These are phyloP conservation scores for Melanitta fusca DNA, from an alignment of 2,797 vertebrate species.

Conservation along the genomic window DNA sequence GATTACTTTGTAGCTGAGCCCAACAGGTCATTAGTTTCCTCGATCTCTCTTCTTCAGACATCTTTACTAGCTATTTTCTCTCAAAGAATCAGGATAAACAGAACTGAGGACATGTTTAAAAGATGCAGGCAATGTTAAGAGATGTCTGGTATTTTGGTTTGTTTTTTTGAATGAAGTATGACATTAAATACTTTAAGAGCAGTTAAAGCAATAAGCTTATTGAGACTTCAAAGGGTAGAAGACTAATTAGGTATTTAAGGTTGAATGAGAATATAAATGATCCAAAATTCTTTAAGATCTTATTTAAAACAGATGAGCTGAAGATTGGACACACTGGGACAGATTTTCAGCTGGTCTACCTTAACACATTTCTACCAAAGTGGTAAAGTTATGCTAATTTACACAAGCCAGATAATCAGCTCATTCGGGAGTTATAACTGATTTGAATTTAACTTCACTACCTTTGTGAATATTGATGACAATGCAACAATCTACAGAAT, in stretches of 20 bases:
- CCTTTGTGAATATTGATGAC: neutral
- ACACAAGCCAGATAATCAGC: neutral
- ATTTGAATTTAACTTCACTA: neutral
- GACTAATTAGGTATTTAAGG: neutral
- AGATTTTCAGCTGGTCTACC: neutral
- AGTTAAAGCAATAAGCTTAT: neutral
- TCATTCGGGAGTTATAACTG: neutral
- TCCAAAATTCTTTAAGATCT: neutral
- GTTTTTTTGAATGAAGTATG: neutral
- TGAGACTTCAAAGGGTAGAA: neutral
- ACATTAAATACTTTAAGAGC: neutral
- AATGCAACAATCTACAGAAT: neutral
- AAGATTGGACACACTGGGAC: neutral
- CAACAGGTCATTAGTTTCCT: neutral
- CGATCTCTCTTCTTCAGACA: neutral
- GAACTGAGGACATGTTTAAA: conserved; percentile 11
- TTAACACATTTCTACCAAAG: neutral
- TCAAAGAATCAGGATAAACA: neutral
- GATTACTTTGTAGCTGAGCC: neutral
- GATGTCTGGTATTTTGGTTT: neutral
- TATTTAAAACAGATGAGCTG: neutral
- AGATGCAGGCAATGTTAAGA: neutral
- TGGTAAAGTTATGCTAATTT: neutral
- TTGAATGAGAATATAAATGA: neutral
- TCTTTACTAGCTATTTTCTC: neutral